Base-by-base conservation (phyloP, 2,888 invertebrate species). In the Isotomurus palustris region DNA sequence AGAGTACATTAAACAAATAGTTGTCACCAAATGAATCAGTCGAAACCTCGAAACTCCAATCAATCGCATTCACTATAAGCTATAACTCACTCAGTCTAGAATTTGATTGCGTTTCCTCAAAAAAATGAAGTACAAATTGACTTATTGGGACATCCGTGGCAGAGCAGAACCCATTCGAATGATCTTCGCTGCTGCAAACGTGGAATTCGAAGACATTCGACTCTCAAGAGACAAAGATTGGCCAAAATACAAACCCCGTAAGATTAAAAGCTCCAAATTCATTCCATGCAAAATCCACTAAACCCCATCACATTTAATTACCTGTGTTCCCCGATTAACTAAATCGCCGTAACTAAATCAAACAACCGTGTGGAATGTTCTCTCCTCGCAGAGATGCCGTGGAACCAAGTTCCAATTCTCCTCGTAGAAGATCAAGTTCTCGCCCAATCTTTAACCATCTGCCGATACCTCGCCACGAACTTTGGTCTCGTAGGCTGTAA, bases 381-480 rank as follows among this genome's bases (percentile, higher is more conserved):
- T 17, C 17, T 6, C 40, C 10, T 14, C 17, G 24, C 22, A 59
- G 60, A 43, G 25, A 60, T 47, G 45, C 60, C 60, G 4, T 71
- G 65, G 45, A 63, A 68, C 3, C 66, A 60, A 41, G 27, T 69
- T 6, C 72, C 72, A 1, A 62, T 70, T 8, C 55, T 72, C 14
- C 54, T 67, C 50, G 62, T 68, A 10, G 68, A 67, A 5, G 71
- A 67, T 1, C 45, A 62, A 48, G 59, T 61, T 10, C 56, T 71
- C 3, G 63, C 64, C 12, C 70, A 71, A 54, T 64, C 69, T 6
- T 60, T 60, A n/a, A 62, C 68, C 22, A 71, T 72, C 29, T 66
- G 65, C 43, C 60, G 70, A 6, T 71, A 62, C 45, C 50, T 72
- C 14, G 72, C 70, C 1, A 56, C 58, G 35, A 65, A 67, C 45